phyloP scores from a whole-genome alignment of 1,140 invertebrate species.

The Paraescarpia echinospica region DNA sequence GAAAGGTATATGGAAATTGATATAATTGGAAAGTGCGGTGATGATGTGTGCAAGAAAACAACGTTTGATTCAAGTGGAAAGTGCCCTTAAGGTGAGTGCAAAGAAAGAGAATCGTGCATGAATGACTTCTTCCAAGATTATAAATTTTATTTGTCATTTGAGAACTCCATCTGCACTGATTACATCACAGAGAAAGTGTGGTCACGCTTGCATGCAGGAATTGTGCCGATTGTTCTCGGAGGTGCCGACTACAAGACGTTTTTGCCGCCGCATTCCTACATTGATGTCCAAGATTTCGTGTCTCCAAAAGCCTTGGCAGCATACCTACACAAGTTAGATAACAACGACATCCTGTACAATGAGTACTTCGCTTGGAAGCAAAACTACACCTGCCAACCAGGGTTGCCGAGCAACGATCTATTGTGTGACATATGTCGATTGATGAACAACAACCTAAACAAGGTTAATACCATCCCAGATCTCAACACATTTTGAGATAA shows the following conservation, averaged over 20 bases:
- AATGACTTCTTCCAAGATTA: neutral
- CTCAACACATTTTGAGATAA: neutral
- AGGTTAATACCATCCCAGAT: neutral
- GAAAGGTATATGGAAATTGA: neutral
- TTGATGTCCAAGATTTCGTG: neutral
- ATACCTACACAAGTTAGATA: neutral
- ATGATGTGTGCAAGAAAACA: no score
- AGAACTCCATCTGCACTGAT: neutral
- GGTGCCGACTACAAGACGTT: neutral
- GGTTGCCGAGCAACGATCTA: neutral
- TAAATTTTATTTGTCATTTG: neutral
- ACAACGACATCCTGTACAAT: neutral
- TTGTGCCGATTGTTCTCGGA: neutral
- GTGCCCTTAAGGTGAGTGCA: no score
- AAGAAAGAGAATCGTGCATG: neutral
- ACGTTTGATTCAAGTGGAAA: no score
- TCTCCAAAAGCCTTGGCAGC: neutral
- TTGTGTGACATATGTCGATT: neutral
- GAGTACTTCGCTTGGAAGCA: neutral
- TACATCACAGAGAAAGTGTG: neutral
- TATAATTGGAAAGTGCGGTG: neutral
- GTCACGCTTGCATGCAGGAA: neutral
- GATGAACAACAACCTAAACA: neutral
- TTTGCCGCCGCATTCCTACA: neutral
- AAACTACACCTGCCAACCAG: neutral